A percentile compares a stretch with the other conserved stretches of the same genome.
These are phyloP conservation scores for Pristionchus fissidentatus DNA, from an alignment of 2,888 invertebrate species.

Conservation along the genomic window DNA sequence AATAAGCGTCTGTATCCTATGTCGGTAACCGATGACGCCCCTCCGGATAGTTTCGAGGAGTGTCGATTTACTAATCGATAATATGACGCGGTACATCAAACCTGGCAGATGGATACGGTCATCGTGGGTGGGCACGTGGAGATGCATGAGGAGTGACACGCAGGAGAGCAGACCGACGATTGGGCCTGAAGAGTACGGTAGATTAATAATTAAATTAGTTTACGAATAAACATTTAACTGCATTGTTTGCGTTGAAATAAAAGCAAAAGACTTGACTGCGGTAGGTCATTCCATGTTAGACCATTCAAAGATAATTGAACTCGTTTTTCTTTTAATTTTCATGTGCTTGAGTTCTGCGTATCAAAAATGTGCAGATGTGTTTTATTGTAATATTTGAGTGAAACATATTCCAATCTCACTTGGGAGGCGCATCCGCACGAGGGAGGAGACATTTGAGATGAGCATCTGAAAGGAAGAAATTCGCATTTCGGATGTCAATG, in stretches of 20 bases:
- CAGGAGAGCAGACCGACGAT: not conserved
- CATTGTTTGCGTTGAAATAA: no score
- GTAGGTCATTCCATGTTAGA: no score
- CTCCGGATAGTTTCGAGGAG: not conserved
- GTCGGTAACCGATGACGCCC: not conserved
- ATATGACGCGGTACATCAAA: not conserved
- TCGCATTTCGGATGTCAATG: no score
- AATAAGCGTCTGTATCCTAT: not conserved
- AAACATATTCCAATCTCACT: not conserved
- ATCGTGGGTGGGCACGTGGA: constrained; percentile 37
- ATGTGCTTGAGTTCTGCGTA: no score
- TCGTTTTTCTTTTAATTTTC: no score
- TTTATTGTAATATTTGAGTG: not conserved
- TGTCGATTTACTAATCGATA: no score
- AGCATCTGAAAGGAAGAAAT: constrained; percentile 1
- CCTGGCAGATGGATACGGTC: constrained; percentile 39
- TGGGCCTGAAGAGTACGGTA: not conserved
- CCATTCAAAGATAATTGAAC: no score
- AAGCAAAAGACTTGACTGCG: no score
- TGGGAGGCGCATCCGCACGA: constrained; percentile 33
- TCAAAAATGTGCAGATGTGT: not conserved
- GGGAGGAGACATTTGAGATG: not conserved
- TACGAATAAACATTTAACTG: no score
- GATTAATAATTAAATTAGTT: not conserved
- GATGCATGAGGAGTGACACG: constrained; percentile 4